Percentiles rank a stretch among this genome's conserved stretches.
phyloP scores from a whole-genome alignment of 2,797 vertebrate genomes.

The Diplodus puntazzo region DNA sequence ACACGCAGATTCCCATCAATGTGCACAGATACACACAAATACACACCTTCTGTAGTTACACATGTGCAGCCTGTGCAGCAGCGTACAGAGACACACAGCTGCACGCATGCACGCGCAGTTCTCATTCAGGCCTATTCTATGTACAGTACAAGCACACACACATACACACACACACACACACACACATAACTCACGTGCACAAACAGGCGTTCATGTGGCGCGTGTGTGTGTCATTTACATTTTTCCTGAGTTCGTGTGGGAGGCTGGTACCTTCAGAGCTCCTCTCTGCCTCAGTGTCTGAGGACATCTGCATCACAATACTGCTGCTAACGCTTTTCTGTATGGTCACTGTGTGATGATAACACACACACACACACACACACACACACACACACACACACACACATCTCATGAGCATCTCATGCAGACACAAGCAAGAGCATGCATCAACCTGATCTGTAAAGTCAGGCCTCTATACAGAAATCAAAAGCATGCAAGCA shows the following conservation, averaged over 20 bases:
- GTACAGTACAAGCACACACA: conserved; percentile 7
- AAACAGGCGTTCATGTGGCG: conserved; percentile 21
- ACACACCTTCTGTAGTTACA: conserved; percentile 3
- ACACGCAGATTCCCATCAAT: conserved; percentile 30
- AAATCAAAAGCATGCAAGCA: background rate
- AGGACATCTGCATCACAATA: conserved; percentile 67
- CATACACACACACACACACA: conserved; percentile 9
- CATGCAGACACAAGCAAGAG: conserved; percentile 3
- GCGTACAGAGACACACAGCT: conserved; percentile 6
- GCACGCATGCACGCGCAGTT: background rate
- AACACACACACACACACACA: conserved; percentile 27
- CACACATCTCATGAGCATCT: background rate
- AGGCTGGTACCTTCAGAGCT: conserved; percentile 55
- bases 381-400: conserved; percentile 15
- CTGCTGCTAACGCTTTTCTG: conserved; percentile 35
- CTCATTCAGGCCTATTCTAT: conserved; percentile 2
- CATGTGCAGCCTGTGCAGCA: background rate
- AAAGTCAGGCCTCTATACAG: conserved; percentile 12
- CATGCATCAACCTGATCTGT: conserved; percentile 6
- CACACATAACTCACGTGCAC: conserved; percentile 22
- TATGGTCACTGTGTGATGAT: background rate
- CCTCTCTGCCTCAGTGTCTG: conserved; percentile 43
- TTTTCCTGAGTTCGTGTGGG: conserved; percentile 49
- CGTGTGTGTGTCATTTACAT: conserved; percentile 32
- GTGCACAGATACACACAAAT: conserved; percentile 17